Evolutionary conservation across 2,113 vertebrate genomes (phyloP), one percentile per base, ranked within the genome.

Genomic region (Ptilonorhynchus violaceus): DNA sequence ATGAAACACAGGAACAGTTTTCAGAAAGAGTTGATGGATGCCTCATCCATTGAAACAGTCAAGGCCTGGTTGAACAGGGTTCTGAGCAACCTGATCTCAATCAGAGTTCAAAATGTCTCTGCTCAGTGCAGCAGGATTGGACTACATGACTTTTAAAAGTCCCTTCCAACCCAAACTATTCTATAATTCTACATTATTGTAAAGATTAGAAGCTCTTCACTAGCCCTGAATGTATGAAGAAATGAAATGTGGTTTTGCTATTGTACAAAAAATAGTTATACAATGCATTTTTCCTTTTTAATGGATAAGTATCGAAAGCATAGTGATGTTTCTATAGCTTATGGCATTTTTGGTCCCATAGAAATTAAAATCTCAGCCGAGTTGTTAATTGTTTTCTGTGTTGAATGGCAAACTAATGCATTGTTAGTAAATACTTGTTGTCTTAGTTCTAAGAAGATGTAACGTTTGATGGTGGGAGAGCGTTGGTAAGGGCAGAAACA

Each of bases 211-310:
- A 59, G 46, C 10, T 72, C 24, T 44, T 92, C n/a, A 41, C 41
- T 85, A 69, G 37, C 17, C 19, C 5, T 63, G 28, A 53, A 67
- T 33, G 22, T 56, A 8, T 81, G 56, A 91, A 74, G 41, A 89
- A 89, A 62, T 66, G 12, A 60, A 83, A 6, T 41, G n/a, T 90
- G n/a, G 23, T 80, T 92, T 92, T 96, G n/a, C 28, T 92, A 41
- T 79, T 89, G 28, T 74, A 53, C 1, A 6, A 69, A 79, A 70
- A 85, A 6, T 13, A 64, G 68, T 83, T 79, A 22, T 11, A 69
- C 11, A 74, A 21, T 3, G 2, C 24, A 44, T 72, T 85, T 53
- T 59, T 82, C 21, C 22, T 69, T 80, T 84, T 89, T 39, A 74
- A 56, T 56, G 67, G 44, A 4, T 88, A 44, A 23, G 31, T 82